These are phyloP conservation scores for Anseranas semipalmata DNA, from an alignment of 2,113 vertebrate species.

Conservation along the genomic window DNA sequence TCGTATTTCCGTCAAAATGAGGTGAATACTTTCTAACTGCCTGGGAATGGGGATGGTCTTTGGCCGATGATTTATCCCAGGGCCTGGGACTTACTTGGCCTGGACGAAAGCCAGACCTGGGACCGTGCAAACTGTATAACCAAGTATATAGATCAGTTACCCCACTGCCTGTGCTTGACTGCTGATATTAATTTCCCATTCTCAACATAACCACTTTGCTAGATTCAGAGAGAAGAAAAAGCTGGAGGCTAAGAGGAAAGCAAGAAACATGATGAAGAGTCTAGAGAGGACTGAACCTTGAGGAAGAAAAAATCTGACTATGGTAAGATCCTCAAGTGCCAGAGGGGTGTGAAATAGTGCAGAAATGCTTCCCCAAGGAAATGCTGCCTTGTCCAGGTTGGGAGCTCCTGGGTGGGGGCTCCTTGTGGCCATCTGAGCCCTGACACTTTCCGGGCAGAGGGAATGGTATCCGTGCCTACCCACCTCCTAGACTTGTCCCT, in stretches of 20 bases:
- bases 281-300: neutral
- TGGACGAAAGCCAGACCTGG: neutral
- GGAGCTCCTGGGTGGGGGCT: neutral
- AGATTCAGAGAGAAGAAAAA: neutral
- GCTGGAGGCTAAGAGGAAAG: neutral
- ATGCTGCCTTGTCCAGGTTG: neutral
- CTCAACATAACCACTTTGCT: neutral
- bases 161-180: neutral
- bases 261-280: neutral
- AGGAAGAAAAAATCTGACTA: neutral
- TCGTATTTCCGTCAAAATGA: neutral
- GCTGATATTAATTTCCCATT: neutral
- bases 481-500: neutral
- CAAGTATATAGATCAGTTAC: neutral
- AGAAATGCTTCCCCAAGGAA: neutral
- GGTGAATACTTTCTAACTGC: neutral
- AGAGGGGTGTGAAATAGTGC: neutral
- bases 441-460: neutral
- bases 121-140: neutral
- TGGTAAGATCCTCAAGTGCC: neutral
- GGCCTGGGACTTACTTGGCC: neutral
- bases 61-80: neutral
- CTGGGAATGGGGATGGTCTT: neutral
- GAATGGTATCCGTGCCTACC: neutral
- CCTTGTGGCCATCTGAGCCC: neutral